Conservation (phyloP, 37 sponge, comb jelly and placozoan genomes). For the Geodia barretti region DNA sequence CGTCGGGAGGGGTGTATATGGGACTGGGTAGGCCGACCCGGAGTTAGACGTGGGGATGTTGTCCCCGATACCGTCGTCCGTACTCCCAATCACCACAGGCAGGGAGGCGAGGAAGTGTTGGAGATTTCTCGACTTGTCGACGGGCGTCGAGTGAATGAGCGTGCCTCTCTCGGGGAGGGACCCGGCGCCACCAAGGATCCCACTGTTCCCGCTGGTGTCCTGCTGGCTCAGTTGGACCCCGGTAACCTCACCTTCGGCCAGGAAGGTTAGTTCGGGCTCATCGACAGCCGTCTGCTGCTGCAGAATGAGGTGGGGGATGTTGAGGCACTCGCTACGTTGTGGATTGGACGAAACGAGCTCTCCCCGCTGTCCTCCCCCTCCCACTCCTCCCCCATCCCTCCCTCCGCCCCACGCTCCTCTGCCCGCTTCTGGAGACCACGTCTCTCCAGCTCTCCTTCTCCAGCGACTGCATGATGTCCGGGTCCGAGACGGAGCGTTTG, state of each 20-base stretch:
- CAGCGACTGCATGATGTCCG: slow-evolving; percentile 44
- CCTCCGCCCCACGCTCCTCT: neutral
- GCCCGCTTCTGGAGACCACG: too few species aligned
- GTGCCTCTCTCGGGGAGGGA: neutral
- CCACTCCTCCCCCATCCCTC: neutral
- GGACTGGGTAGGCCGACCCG: slow-evolving; percentile 62
- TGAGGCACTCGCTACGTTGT: neutral
- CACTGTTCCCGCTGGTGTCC: neutral
- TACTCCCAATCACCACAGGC: slow-evolving; percentile 8
- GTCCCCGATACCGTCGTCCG: slow-evolving; percentile 58
- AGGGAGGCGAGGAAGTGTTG: slow-evolving; percentile 50
- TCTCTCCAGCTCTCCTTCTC: too few species aligned
- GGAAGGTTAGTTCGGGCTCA: slow-evolving; percentile 1
- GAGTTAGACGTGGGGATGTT: slow-evolving; percentile 44
- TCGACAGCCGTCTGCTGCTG: neutral
- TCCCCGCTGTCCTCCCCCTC: neutral
- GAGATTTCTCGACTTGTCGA: slow-evolving; percentile 45
- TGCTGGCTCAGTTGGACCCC: neutral
- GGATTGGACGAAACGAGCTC: neutral
- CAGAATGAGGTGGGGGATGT: neutral
- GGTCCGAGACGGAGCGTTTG: slow-evolving; percentile 62
- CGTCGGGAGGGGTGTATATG: slow-evolving; percentile 68
- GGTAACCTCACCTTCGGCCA: neutral
- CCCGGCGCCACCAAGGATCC: too few species aligned
- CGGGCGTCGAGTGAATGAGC: slow-evolving; percentile 9